Percentiles rank a stretch among this genome's conserved stretches.
Evolutionary conservation across 1,140 invertebrate species (phyloP).

Genomic region (Proctacanthus coquilletti): DNA sequence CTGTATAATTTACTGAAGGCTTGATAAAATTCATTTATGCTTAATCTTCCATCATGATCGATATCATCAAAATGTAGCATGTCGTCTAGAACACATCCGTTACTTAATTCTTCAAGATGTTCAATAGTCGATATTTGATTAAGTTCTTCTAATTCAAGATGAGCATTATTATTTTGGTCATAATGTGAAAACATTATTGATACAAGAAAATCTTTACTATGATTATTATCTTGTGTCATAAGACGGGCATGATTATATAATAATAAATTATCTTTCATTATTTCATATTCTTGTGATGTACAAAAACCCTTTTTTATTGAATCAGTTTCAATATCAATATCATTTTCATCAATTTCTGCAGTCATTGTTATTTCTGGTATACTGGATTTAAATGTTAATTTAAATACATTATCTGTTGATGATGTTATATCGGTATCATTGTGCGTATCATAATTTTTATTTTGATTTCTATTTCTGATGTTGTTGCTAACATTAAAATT

Average conservation of each 20-base stretch:
- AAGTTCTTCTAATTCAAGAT: conserved; percentile 49
- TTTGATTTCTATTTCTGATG: not conserved
- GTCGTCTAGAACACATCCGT: conserved; percentile 47
- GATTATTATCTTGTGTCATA: conserved; percentile 38
- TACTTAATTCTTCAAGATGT: conserved; percentile 45
- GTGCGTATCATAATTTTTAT: not conserved
- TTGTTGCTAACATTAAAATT: conserved; percentile 5
- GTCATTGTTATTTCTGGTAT: not conserved
- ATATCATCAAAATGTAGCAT: conserved; percentile 56
- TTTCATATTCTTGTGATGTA: conserved; percentile 51
- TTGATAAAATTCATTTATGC: conserved; percentile 58
- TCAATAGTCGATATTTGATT: conserved; percentile 40
- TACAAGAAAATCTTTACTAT: conserved; percentile 56
- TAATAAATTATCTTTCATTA: conserved; percentile 59
- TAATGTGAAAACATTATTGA: conserved; percentile 67
- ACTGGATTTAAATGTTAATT: not conserved
- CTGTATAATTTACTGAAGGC: conserved; percentile 64
- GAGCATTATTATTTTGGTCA: conserved; percentile 55
- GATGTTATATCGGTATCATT: not conserved
- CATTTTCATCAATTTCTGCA: not conserved
- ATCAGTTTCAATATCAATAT: conserved; percentile 12
- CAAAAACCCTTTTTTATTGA: conserved; percentile 30
- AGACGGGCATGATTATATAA: conserved; percentile 55
- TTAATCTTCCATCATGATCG: conserved; percentile 47
- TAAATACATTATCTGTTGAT: not conserved